These are phyloP conservation scores for Incurvaria masculella DNA, from an alignment of 2,888 invertebrate genomes.

Conservation along the genomic window DNA sequence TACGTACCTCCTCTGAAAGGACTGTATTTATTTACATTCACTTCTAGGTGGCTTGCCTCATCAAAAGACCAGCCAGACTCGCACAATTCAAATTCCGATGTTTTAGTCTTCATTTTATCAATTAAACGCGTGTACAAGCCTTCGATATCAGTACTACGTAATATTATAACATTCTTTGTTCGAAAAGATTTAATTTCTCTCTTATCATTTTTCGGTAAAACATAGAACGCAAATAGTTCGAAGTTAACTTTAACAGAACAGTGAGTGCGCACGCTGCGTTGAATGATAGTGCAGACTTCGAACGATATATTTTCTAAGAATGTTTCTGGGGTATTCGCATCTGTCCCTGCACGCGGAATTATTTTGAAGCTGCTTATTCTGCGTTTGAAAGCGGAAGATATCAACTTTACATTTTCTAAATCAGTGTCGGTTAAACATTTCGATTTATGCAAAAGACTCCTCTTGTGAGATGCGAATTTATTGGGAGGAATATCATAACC, in stretches of 20 bases:
- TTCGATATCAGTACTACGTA: too few species aligned
- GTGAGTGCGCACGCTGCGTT: not conserved
- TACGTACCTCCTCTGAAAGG: too few species aligned
- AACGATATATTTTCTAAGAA: not conserved
- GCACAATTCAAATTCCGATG: conserved; percentile 1
- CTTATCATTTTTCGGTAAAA: not conserved
- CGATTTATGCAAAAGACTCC: not conserved
- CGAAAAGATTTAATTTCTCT: conserved; percentile 3
- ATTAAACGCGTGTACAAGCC: not conserved
- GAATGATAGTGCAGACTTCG: not conserved
- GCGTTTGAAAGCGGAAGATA: not conserved
- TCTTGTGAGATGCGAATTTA: too few species aligned
- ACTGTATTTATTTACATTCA: too few species aligned
- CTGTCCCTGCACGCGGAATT: not conserved
- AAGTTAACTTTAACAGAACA: not conserved
- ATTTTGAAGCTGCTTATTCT: not conserved
- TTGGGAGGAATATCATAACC: too few species aligned
- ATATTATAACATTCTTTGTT: conserved; percentile 2
- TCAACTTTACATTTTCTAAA: conserved; percentile 1
- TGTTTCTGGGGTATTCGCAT: not conserved
- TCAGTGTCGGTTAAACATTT: conserved; percentile 3
- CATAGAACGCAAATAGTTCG: conserved; percentile 3
- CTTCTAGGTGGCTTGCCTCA: too few species aligned
- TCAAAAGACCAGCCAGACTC: conserved; percentile 1
- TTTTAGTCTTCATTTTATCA: not conserved